Evolutionary conservation across 1,140 invertebrate species (phyloP).

Genomic region (Episyrphus balteatus): DNA sequence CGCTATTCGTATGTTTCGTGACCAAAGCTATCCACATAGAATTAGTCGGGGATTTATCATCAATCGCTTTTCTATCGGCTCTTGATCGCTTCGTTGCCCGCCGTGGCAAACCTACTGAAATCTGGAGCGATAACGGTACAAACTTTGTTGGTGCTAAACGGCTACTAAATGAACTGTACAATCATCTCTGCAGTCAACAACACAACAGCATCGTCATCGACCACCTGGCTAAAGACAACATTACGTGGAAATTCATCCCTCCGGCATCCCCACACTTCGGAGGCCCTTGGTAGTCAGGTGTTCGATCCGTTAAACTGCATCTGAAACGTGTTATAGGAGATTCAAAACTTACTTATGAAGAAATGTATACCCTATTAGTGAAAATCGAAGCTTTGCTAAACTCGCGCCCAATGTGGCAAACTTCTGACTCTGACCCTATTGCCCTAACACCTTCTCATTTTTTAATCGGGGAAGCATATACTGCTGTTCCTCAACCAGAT

Average conservation of each 20-base stretch:
- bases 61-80: conserved; percentile 29
- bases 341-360: conserved; percentile 1
- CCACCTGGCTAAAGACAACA: conserved; percentile 7
- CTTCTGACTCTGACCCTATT: neutral
- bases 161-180: conserved; percentile 6
- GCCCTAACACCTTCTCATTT: neutral
- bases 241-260: conserved; percentile 19
- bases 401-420: neutral
- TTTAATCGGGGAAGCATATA: neutral
- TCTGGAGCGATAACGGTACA: conserved; percentile 16
- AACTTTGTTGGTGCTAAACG: conserved; percentile 15
- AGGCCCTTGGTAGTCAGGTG: conserved; percentile 19
- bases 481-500: neutral
- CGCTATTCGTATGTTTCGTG: no score
- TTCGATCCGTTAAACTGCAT: no score
- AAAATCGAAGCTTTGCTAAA: conserved; percentile 1
- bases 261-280: no score
- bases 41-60: conserved; percentile 16
- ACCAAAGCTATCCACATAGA: conserved; percentile 31
- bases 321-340: conserved; percentile 22
- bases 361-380: neutral
- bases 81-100: conserved; percentile 28
- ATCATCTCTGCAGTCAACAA: neutral
- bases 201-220: neutral
- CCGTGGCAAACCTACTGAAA: conserved; percentile 7